phyloP scores from a whole-genome alignment of 2,888 invertebrate genomes.

The Eupithecia pulchellata region DNA sequence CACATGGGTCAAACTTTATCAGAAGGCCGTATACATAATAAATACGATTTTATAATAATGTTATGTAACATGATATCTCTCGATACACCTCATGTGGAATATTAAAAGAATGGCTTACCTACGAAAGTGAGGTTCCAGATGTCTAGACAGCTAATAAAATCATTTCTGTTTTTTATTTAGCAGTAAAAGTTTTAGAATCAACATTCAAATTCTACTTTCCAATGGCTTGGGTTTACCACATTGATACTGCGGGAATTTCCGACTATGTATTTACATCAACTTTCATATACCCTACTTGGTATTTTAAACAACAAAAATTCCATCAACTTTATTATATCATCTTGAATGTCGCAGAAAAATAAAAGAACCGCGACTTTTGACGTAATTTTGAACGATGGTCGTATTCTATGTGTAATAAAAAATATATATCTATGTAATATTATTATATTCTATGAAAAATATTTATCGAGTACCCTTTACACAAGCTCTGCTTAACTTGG shows the following conservation, averaged over 20 bases:
- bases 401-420: too few relatives aligned
- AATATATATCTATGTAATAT: too few relatives aligned
- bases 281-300: neutral
- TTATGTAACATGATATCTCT: neutral
- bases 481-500: too few relatives aligned
- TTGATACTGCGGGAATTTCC: neutral
- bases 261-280: neutral
- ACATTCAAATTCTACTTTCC: neutral
- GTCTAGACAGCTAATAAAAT: neutral
- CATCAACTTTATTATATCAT: neutral
- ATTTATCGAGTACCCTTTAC: too few relatives aligned
- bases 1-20: neutral
- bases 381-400: too few relatives aligned
- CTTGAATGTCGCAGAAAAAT: neutral
- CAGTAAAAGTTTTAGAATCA: neutral
- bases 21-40: neutral
- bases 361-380: neutral
- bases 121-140: neutral
- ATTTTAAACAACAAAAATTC: neutral
- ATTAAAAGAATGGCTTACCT: neutral
- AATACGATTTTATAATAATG: neutral
- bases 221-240: neutral
- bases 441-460: too few relatives aligned
- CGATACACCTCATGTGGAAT: neutral
- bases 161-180: neutral